Percentiles rank a stretch among this genome's conserved stretches.
Conservation (phyloP, 2,797 vertebrate species). For the Epinephelus coioides region DNA sequence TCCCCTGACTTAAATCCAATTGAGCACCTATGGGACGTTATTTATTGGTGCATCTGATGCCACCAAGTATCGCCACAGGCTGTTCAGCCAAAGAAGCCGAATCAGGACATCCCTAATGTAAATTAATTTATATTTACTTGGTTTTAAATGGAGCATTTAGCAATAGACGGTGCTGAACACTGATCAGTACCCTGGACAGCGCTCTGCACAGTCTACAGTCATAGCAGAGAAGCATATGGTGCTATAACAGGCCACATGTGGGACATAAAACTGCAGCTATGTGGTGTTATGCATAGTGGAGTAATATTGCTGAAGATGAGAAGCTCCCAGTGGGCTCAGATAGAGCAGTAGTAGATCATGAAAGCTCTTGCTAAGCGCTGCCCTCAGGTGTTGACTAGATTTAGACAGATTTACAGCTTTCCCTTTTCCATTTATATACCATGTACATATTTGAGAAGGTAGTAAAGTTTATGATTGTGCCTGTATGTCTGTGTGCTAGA, state of each 20-base stretch:
- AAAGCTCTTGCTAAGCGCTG: neutral
- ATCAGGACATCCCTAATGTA: no score
- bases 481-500: neutral
- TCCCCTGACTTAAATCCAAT: neutral
- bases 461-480: neutral
- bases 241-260: neutral
- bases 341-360: neutral
- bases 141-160: no score
- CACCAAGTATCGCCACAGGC: no score
- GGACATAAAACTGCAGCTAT: neutral
- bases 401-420: constrained; percentile 15
- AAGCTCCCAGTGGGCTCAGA: constrained; percentile 1
- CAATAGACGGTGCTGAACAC: neutral
- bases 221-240: no score
- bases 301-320: neutral
- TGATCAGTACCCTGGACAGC: constrained; percentile 1
- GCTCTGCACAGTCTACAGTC: neutral
- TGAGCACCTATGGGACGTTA: neutral
- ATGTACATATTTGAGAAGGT: neutral
- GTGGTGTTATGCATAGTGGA: neutral
- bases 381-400: neutral
- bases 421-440: constrained; percentile 1
- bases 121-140: no score
- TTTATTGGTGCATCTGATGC: no score
- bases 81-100: no score